A percentile compares a stretch with the other conserved stretches of the same genome.
These are phyloP conservation scores for Phacellophora camtschatica DNA, from an alignment of 30 jellyfish, hydroid and myxozoan genomes.

Conservation along the genomic window DNA sequence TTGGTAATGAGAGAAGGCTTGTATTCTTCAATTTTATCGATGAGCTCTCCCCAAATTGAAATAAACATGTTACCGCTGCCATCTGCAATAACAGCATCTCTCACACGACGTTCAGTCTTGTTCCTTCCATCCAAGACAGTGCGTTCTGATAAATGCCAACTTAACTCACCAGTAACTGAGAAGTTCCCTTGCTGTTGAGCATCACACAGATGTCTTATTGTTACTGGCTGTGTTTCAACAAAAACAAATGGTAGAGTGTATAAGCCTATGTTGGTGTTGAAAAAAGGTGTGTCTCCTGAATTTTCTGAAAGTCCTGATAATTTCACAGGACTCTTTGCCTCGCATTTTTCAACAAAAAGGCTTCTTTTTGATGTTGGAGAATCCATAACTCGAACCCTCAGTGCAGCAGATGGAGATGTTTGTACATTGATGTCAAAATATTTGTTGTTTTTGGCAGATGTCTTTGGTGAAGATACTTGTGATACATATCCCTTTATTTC, in stretches of 20 bases:
- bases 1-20: constrained; percentile 11
- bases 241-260: background rate
- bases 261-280: background rate
- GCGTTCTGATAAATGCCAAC: background rate
- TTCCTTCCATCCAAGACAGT: background rate
- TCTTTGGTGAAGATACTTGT: background rate
- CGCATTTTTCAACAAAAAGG: background rate
- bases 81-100: constrained; percentile 30
- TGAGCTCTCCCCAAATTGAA: constrained; percentile 16
- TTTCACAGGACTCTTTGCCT: constrained; percentile 2
- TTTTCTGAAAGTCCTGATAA: background rate
- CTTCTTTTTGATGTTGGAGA: background rate
- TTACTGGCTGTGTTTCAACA: background rate
- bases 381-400: background rate
- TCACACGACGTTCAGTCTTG: constrained; percentile 4
- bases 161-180: background rate
- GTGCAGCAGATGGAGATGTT: background rate
- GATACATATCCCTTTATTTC: constrained; percentile 13
- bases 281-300: background rate
- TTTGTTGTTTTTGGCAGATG: background rate
- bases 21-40: background rate
- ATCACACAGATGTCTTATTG: background rate
- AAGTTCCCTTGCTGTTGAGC: constrained; percentile 4
- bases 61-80: background rate
- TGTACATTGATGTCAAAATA: background rate